A percentile compares a stretch with the other conserved stretches of the same genome.
Conservation (phyloP, 2,888 invertebrate genomes). For the Endotricha flammealis region DNA sequence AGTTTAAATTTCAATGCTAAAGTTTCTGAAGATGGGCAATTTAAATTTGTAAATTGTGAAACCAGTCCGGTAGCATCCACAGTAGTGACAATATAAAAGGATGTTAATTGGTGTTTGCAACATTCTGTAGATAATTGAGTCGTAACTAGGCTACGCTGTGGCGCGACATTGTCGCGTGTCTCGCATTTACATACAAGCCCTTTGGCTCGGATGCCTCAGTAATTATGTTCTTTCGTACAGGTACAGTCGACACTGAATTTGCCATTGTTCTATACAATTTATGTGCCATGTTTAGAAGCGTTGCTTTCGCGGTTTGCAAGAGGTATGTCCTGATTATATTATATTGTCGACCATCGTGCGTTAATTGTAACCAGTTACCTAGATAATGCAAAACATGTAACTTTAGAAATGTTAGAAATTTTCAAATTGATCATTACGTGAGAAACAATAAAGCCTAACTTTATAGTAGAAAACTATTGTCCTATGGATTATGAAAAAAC, state of each 20-base stretch:
- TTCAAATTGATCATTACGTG: too few species aligned
- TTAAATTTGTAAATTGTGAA: conserved; percentile 14
- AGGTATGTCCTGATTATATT: too few species aligned
- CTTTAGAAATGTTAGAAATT: too few species aligned
- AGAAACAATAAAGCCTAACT: too few species aligned
- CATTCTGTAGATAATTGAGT: conserved; percentile 61
- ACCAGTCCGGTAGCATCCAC: conserved; percentile 36
- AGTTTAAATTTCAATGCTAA: conserved; percentile 11
- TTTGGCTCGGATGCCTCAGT: conserved; percentile 26
- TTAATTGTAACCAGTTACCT: too few species aligned
- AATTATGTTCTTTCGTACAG: conserved; percentile 9
- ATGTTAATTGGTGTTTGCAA: conserved; percentile 64
- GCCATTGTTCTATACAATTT: background rate
- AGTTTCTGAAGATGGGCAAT: conserved; percentile 10
- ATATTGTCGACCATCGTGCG: too few species aligned
- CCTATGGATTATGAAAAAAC: too few species aligned
- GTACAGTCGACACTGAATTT: conserved; percentile 1
- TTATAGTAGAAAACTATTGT: too few species aligned
- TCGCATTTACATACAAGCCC: conserved; percentile 50
- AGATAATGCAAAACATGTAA: too few species aligned
- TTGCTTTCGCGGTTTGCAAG: too few species aligned
- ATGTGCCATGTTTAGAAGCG: too few species aligned
- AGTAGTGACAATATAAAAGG: conserved; percentile 50
- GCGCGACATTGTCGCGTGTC: conserved; percentile 38
- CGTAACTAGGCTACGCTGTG: conserved; percentile 56